Conservation (phyloP, 2,113 vertebrate genomes). For the Phalacrocorax brasilianus region DNA sequence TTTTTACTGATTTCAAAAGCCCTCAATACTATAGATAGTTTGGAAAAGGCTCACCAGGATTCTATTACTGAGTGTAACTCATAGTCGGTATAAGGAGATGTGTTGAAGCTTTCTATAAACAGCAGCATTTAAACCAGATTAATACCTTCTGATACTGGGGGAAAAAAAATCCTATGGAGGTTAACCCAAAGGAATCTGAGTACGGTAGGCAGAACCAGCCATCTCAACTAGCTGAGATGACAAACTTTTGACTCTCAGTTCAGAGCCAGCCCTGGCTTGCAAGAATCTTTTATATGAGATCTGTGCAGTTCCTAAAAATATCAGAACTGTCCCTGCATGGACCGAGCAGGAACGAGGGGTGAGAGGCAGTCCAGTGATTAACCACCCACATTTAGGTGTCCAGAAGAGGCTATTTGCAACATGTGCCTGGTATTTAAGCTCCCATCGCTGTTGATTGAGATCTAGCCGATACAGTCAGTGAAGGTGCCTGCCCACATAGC, state of each 20-base stretch:
- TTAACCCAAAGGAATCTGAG: neutral
- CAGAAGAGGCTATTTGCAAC: neutral
- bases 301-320: neutral
- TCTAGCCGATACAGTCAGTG: neutral
- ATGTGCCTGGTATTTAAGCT: neutral
- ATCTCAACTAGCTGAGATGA: neutral
- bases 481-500: neutral
- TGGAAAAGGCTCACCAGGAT: neutral
- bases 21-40: neutral
- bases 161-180: neutral
- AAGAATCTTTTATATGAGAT: neutral
- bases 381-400: neutral
- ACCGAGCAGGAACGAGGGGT: neutral
- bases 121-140: neutral
- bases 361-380: neutral
- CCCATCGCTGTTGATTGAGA: neutral
- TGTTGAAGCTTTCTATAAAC: neutral
- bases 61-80: neutral
- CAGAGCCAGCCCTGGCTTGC: neutral
- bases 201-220: neutral
- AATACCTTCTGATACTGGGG: neutral
- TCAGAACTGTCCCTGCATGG: neutral
- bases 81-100: neutral
- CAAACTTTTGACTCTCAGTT: neutral
- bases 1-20: neutral